A percentile compares a stretch with the other conserved stretches of the same genome.
Conservation (phyloP, 2,113 vertebrate species). For the Climacteris rufus region DNA sequence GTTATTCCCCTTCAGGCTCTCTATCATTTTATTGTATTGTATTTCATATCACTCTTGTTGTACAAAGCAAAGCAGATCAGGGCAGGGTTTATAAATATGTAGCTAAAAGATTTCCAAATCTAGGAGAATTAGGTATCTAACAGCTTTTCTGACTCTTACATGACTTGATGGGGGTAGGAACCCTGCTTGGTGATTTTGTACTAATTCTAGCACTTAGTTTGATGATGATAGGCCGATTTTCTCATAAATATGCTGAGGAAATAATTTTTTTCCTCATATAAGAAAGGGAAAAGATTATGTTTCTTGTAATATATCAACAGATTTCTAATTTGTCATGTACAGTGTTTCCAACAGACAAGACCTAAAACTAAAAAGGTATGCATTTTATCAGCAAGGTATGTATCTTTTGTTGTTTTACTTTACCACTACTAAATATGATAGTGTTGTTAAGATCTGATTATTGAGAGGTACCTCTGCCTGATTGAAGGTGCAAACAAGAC, state of each 20-base stretch:
- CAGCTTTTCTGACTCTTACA: not conserved
- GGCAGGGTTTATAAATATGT: not conserved
- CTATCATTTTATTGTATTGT: not conserved
- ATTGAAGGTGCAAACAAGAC: not conserved
- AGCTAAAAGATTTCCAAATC: not conserved
- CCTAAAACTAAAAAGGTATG: not conserved
- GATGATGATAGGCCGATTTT: not conserved
- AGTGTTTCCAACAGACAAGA: not conserved
- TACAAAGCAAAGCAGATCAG: not conserved
- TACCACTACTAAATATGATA: not conserved
- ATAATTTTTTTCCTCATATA: not conserved
- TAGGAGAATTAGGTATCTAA: not conserved
- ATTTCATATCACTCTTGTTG: not conserved
- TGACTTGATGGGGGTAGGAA: not conserved
- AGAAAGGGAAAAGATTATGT: not conserved
- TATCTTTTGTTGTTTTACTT: not conserved
- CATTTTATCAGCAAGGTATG: not conserved
- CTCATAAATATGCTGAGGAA: not conserved
- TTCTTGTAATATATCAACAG: not conserved
- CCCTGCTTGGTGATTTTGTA: not conserved
- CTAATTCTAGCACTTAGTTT: not conserved
- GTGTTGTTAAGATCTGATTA: not conserved
- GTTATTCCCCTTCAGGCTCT: not conserved
- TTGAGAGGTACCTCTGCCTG: not conserved
- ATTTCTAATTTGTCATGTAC: not conserved